A percentile compares a stretch with the other conserved stretches of the same genome.
These are phyloP conservation scores for Galaxias olidus DNA, from an alignment of 2,797 vertebrate genomes.

Conservation along the genomic window DNA sequence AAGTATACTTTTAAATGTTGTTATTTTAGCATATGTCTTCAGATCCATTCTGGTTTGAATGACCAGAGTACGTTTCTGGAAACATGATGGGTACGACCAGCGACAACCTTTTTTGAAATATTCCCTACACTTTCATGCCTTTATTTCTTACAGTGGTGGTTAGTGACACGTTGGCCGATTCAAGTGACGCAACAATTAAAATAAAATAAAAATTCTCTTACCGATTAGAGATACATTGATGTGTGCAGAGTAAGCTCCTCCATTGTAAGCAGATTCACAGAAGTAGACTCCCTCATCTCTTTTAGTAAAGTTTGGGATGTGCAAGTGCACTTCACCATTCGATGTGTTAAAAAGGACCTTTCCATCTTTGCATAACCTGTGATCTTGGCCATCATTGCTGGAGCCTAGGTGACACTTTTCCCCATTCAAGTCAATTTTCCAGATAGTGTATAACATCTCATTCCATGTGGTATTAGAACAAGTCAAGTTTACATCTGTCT, in stretches of 20 bases:
- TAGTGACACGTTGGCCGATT: too few species aligned
- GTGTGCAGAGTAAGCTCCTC: not conserved
- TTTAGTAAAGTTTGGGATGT: conserved; percentile 61
- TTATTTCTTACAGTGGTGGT: too few species aligned
- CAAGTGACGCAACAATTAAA: not conserved
- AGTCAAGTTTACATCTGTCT: conserved; percentile 35
- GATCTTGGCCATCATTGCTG: rapidly evolving
- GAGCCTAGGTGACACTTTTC: conserved; percentile 19
- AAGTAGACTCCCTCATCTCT: conserved; percentile 64
- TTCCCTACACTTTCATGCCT: too few species aligned
- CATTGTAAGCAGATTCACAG: conserved; percentile 49
- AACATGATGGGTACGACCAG: too few species aligned
- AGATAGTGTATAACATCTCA: conserved; percentile 54
- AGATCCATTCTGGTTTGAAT: too few species aligned
- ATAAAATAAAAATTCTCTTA: conserved; percentile 31
- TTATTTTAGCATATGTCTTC: too few species aligned
- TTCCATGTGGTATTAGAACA: conserved; percentile 52
- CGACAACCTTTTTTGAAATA: too few species aligned
- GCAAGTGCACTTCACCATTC: conserved; percentile 40
- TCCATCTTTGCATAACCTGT: conserved; percentile 52
- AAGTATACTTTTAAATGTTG: too few species aligned
- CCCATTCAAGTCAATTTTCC: conserved; percentile 35
- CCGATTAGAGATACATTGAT: conserved; percentile 47
- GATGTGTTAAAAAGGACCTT: conserved; percentile 51
- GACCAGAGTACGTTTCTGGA: too few species aligned